Evolutionary conservation across 2,113 vertebrate genomes (phyloP), one percentile per base, ranked within the genome.

Genomic region (Chionodraco myersi): DNA sequence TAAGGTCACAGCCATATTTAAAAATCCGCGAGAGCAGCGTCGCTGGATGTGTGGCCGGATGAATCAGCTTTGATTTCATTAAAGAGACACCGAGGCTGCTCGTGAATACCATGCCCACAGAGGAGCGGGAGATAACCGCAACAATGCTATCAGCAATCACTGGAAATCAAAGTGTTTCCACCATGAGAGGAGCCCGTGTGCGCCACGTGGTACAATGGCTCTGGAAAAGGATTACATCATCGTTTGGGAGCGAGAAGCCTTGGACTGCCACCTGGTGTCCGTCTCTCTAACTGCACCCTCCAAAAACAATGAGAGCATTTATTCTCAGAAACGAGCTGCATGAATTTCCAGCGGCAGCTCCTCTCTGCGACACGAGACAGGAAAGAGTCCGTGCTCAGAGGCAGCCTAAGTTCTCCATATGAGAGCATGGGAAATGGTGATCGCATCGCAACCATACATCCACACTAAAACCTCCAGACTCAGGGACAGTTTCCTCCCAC

Each of bases 1-100:
- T 93, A 93, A 94, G 92, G 90, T 94, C 92, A 92, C 69, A 77
- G 85, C 80, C 89, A 81, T 88, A 82, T 93, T 93, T 91, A 92
- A 93, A 30, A 90, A 93, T 83, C 89, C 88, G 85, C 49, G 72
- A 87, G 86, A 84, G 88, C 74, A 57, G 49, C 21, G 45, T 72
- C 56, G 21, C 48, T 69, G 85, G 77, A 80, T 82, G 56, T 67
- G 75, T 59, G 81, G 76, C 86, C 86, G 86, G 79, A 82, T 86
- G 87, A 91, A 78, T 77, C 79, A 72, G 69, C 69, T 84, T 88
- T 82, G 87, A 90, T 89, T 91, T 89, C 85, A 90, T 88, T 84
- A 89, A 82, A 87, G 88, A 83, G 71, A 86, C 87, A 78, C 79
- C 23, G 62, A 84, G 72, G 71, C 80, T 84, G 79, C 79, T 77